Evolutionary conservation across 2,797 vertebrate genomes (phyloP).

Genomic region (Hippocampus kuda): DNA sequence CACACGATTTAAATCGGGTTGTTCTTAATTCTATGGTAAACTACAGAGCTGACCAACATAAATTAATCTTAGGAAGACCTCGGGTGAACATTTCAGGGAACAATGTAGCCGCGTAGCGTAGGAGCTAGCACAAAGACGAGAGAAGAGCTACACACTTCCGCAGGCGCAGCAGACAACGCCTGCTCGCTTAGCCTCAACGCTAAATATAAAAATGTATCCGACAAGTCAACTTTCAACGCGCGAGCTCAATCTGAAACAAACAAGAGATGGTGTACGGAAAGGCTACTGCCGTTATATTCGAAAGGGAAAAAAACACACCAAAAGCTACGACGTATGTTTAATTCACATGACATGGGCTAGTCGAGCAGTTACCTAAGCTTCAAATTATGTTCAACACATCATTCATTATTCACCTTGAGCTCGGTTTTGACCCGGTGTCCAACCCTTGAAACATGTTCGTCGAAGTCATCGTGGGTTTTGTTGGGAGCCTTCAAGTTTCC

Average conservation of each 20-base stretch:
- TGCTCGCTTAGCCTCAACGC: constrained; percentile 46
- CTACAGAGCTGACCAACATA: no score
- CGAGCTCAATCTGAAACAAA: neutral
- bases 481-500: constrained; percentile 45
- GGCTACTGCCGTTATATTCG: neutral
- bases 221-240: neutral
- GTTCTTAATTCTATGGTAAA: neutral
- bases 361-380: neutral
- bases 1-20: neutral
- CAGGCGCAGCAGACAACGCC: constrained; percentile 59
- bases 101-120: constrained; percentile 20
- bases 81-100: neutral
- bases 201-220: constrained; percentile 32
- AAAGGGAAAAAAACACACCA: neutral
- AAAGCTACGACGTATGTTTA: constrained; percentile 16
- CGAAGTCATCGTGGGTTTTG: constrained; percentile 66
- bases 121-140: constrained; percentile 32
- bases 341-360: constrained; percentile 18
- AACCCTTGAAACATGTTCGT: constrained; percentile 76
- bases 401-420: constrained; percentile 70
- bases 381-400: neutral
- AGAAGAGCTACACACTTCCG: constrained; percentile 49
- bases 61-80: neutral
- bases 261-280: no score
- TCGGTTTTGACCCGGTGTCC: constrained; percentile 61